Conservation (phyloP, 1,140 invertebrate species). For the Eriocheir sinensis region DNA sequence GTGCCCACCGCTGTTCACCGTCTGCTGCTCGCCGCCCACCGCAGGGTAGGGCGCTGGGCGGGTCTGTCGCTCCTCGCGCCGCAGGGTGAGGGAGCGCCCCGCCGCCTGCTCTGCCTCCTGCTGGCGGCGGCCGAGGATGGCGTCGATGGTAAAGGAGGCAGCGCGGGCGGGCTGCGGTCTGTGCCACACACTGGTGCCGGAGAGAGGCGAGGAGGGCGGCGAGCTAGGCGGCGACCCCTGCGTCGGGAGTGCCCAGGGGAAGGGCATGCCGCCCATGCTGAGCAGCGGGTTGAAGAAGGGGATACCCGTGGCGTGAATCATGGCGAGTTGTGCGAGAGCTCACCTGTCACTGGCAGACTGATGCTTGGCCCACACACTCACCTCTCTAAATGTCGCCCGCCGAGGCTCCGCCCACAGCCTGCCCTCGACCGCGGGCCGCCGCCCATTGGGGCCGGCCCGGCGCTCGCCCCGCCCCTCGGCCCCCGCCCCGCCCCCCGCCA, state of each 20-base stretch:
- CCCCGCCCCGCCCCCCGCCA: constrained; percentile 17
- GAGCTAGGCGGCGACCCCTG: constrained; percentile 67
- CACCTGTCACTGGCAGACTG: constrained; percentile 67
- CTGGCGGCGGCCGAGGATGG: constrained; percentile 75
- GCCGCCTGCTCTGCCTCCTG: constrained; percentile 67
- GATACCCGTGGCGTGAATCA: constrained; percentile 74
- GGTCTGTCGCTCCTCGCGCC: constrained; percentile 57
- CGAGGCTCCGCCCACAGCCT: constrained; percentile 56
- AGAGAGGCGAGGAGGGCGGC: constrained; percentile 68
- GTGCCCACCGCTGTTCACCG: constrained; percentile 80
- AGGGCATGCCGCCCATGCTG: constrained; percentile 72
- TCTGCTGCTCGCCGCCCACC: constrained; percentile 81
- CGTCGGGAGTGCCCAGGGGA: constrained; percentile 71
- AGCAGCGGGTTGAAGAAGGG: constrained; percentile 75
- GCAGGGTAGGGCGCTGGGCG: constrained; percentile 77
- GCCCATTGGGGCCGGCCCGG: neutral
- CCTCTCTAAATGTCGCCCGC: constrained; percentile 67
- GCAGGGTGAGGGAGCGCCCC: constrained; percentile 54
- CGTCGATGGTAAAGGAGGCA: constrained; percentile 78
- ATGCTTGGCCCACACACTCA: constrained; percentile 49
- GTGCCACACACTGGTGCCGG: constrained; percentile 64
- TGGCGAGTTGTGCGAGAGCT: constrained; percentile 35
- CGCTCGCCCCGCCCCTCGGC: constrained; percentile 42
- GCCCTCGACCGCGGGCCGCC: too few species aligned
- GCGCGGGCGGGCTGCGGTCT: constrained; percentile 71